Evolutionary conservation across 1,140 invertebrate species (phyloP).

Genomic region (Holotrichia oblita): DNA sequence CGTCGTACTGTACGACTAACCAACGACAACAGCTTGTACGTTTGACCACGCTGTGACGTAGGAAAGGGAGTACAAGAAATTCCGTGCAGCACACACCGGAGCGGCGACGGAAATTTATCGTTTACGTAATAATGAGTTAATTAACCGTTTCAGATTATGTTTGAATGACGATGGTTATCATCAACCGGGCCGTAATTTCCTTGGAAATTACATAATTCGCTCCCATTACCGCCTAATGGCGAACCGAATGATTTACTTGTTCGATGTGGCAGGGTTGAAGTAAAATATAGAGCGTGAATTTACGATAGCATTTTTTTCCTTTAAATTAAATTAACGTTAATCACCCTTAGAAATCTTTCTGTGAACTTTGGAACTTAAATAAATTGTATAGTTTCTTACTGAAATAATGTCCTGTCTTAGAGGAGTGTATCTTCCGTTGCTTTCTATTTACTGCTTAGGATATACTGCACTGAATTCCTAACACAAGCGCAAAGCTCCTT

Average conservation of each 20-base stretch:
- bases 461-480: too few species aligned
- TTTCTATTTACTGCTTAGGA: too few species aligned
- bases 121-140: constrained; percentile 21
- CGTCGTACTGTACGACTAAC: not conserved
- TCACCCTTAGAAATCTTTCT: too few species aligned
- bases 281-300: too few species aligned
- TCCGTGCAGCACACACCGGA: not conserved
- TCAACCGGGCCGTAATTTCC: constrained; percentile 1
- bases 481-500: too few species aligned
- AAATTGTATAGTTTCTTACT: too few species aligned
- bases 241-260: not conserved
- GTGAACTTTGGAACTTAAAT: too few species aligned
- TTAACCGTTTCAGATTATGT: constrained; percentile 19
- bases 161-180: constrained; percentile 29
- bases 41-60: not conserved
- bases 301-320: too few species aligned
- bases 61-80: not conserved
- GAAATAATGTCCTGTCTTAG: too few species aligned
- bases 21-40: not conserved
- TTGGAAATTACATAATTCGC: constrained; percentile 27
- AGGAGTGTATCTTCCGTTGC: too few species aligned
- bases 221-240: not conserved
- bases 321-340: too few species aligned
- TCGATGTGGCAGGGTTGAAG: too few species aligned
- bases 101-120: constrained; percentile 6